Evolutionary conservation across 2,113 vertebrate species (phyloP).

Genomic region (Poecile atricapillus): DNA sequence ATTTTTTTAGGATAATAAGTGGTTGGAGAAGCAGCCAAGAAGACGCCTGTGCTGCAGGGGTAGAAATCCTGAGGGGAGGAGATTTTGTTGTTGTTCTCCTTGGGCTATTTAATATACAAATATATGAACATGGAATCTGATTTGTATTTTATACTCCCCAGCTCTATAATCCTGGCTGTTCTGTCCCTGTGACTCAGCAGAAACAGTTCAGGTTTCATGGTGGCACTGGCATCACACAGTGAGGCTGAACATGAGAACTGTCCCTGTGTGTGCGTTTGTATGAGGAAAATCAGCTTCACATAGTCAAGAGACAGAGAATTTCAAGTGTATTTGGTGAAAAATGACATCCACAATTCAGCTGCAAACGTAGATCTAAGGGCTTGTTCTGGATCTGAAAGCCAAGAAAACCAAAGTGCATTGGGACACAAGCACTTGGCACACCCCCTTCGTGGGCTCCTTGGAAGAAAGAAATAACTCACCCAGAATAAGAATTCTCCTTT

Average conservation of each 20-base stretch:
- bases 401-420: background rate
- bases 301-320: background rate
- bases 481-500: background rate
- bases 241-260: background rate
- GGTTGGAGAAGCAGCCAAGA: background rate
- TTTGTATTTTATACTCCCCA: background rate
- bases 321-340: background rate
- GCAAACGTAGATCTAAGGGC: background rate
- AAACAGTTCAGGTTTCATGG: accelerated
- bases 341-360: background rate
- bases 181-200: background rate
- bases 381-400: background rate
- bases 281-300: background rate
- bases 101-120: background rate
- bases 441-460: background rate
- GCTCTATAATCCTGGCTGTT: background rate
- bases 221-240: accelerated
- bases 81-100: background rate
- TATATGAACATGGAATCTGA: background rate
- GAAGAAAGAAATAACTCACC: background rate
- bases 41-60: accelerated
- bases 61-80: background rate
- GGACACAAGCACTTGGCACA: background rate
- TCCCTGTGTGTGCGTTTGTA: background rate
- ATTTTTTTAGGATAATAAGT: background rate